These are phyloP conservation scores for Tetanocera ferruginea DNA, from an alignment of 2,888 invertebrate genomes.

Conservation along the genomic window DNA sequence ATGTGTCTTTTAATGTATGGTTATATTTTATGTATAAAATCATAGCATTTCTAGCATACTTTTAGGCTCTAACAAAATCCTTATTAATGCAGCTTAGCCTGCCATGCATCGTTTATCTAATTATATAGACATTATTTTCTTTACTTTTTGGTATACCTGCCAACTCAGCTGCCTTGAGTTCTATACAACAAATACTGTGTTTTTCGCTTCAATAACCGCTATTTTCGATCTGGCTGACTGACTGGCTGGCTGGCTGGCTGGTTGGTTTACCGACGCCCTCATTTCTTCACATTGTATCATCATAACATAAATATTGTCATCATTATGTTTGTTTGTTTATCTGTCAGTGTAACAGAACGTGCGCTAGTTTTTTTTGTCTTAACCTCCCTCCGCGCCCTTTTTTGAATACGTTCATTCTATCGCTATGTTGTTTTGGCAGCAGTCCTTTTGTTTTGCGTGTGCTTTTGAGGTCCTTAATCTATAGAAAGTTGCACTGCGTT, in stretches of 20 bases:
- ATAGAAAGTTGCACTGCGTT: too few relatives aligned
- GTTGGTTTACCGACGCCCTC: too few relatives aligned
- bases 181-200: too few relatives aligned
- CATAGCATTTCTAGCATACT: neutral
- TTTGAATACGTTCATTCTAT: conserved; percentile 17
- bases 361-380: conserved; percentile 21
- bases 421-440: conserved; percentile 20
- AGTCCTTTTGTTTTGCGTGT: conserved; percentile 40
- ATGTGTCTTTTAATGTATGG: too few relatives aligned
- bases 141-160: too few relatives aligned
- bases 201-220: too few relatives aligned
- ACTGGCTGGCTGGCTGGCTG: too few relatives aligned
- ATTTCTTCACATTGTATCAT: conserved; percentile 43
- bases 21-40: too few relatives aligned
- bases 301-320: conserved; percentile 67
- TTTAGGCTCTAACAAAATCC: neutral
- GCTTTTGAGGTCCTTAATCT: conserved; percentile 7
- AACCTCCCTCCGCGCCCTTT: conserved; percentile 8
- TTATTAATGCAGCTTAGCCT: neutral
- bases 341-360: conserved; percentile 41
- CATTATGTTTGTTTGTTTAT: conserved; percentile 64
- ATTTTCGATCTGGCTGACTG: too few relatives aligned
- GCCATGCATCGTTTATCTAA: neutral
- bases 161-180: too few relatives aligned
- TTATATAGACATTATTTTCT: too few relatives aligned